Percentiles rank a stretch among this genome's conserved stretches.
Conservation (phyloP, 2,113 vertebrate species). For the Tetraodon nigroviridis region DNA sequence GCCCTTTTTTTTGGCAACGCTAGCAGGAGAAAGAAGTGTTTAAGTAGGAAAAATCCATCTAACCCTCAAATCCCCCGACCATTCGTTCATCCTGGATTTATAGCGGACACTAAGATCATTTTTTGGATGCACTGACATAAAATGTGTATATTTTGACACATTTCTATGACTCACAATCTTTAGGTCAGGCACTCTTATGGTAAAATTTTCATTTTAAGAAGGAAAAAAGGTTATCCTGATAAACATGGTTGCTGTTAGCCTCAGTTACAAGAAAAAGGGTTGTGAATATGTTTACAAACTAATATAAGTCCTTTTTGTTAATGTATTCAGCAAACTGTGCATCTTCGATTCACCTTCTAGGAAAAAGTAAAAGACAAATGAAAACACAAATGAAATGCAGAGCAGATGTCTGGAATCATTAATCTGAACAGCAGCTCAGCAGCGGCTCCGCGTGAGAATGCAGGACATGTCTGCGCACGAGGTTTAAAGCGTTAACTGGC, state of each 20-base stretch:
- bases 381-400: not conserved
- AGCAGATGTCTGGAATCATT: constrained; percentile 17
- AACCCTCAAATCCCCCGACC: too few species aligned
- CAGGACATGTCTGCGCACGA: constrained; percentile 44
- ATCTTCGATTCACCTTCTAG: not conserved
- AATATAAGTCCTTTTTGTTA: not conserved
- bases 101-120: too few species aligned
- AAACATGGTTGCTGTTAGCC: too few species aligned
- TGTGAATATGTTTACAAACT: not conserved
- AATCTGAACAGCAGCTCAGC: not conserved
- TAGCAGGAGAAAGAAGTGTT: too few species aligned
- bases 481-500: constrained; percentile 36
- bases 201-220: too few species aligned
- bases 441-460: constrained; percentile 12
- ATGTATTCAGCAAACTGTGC: too few species aligned
- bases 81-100: too few species aligned
- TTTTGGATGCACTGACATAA: not conserved
- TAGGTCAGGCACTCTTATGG: not conserved
- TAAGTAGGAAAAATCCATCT: too few species aligned
- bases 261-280: too few species aligned
- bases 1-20: too few species aligned
- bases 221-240: too few species aligned
- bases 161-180: not conserved
- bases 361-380: not conserved
- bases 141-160: not conserved